Percentiles rank a stretch among this genome's conserved stretches.
These are phyloP conservation scores for Diplosoma virens DNA, from an alignment of 23 tunicate genomes.

Conservation along the genomic window DNA sequence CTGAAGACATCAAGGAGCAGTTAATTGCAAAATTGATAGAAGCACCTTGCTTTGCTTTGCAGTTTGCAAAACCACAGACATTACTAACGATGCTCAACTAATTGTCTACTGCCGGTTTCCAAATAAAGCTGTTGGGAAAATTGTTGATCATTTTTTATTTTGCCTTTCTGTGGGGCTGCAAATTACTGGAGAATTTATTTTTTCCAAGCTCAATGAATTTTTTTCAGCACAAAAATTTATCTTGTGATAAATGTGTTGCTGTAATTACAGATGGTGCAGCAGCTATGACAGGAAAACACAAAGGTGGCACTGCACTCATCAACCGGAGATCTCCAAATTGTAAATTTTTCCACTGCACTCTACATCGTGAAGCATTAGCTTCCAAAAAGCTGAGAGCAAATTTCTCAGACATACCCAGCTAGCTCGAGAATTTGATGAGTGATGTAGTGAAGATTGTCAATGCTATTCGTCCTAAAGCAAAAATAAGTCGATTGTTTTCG, in stretches of 20 bases:
- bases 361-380: slow-evolving; percentile 35
- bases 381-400: slow-evolving; percentile 17
- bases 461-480: slow-evolving; percentile 45
- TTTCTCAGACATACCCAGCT: slow-evolving; percentile 3
- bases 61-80: slow-evolving; percentile 56
- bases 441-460: slow-evolving; percentile 40
- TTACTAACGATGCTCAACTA: no score
- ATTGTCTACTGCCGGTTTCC: no score
- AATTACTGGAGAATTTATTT: slow-evolving; percentile 40
- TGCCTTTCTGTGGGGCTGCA: slow-evolving; percentile 34
- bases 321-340: slow-evolving; percentile 10
- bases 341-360: slow-evolving; percentile 35
- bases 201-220: slow-evolving; percentile 42
- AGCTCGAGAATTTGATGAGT: slow-evolving; percentile 8
- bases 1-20: no score
- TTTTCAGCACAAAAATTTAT: slow-evolving; percentile 33
- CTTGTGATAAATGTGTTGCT: slow-evolving; percentile 35
- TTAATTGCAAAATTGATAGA: no score
- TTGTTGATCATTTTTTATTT: slow-evolving; percentile 24
- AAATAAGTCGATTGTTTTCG: slow-evolving; percentile 26
- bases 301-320: slow-evolving; percentile 25
- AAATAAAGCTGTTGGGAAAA: no score
- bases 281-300: slow-evolving; percentile 45
- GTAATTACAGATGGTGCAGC: slow-evolving; percentile 45
- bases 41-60: no score